These are phyloP conservation scores for Rhinogobius similis DNA, from an alignment of 2,113 vertebrate species.

Conservation along the genomic window DNA sequence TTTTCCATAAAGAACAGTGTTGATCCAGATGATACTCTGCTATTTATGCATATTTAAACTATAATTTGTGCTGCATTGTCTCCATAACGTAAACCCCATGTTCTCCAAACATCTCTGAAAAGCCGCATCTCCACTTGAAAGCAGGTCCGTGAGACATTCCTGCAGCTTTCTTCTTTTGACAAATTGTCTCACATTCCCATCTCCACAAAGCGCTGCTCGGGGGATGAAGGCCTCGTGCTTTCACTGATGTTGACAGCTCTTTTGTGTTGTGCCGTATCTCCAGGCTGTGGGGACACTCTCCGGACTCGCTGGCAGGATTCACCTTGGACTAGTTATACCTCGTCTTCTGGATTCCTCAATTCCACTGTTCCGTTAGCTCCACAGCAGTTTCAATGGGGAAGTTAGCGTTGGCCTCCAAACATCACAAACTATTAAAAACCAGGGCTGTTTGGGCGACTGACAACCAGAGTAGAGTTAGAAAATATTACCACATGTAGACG, in stretches of 20 bases:
- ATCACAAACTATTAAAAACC: too few species aligned
- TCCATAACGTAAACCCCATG: neutral
- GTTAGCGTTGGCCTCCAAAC: too few species aligned
- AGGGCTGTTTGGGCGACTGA: too few species aligned
- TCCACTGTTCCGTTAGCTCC: too few species aligned
- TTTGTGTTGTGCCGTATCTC: conserved; percentile 6
- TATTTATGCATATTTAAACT: neutral
- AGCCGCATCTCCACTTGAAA: neutral
- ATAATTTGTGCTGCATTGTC: neutral
- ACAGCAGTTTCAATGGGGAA: too few species aligned
- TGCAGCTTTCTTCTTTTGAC: conserved; percentile 1
- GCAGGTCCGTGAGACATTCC: neutral
- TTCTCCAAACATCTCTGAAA: neutral
- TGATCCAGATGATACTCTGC: too few species aligned
- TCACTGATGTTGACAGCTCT: conserved; percentile 36
- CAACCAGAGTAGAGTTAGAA: too few species aligned
- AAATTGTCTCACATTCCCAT: conserved; percentile 25
- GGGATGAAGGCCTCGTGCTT: conserved; percentile 11
- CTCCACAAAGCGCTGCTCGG: conserved; percentile 1
- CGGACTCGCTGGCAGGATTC: neutral
- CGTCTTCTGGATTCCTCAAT: too few species aligned
- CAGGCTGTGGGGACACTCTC: conserved; percentile 18
- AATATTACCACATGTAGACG: too few species aligned
- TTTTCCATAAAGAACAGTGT: too few species aligned
- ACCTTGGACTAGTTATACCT: neutral